Base-by-base conservation (phyloP, 2,113 vertebrate species). In the Hyaena hyaena region DNA sequence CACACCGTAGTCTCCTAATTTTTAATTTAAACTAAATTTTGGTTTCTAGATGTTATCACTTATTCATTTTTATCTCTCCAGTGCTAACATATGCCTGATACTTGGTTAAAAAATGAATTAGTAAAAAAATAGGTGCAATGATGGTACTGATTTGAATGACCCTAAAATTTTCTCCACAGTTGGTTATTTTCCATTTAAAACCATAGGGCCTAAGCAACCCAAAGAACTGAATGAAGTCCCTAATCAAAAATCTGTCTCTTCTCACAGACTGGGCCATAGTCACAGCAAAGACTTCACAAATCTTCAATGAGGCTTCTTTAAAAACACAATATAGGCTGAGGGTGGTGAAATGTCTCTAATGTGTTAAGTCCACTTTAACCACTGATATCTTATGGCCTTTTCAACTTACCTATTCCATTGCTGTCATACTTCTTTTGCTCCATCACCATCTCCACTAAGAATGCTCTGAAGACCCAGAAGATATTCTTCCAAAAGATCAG, bases 171-270 rank as follows among this genome's bases (percentile, higher is more conserved):
- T 83, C 48, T 55, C 23, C 48, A 45, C 28, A 58, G 76, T 90
- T 94, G 53, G 39, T 73, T 65, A 90, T 84, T 95, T 84, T 90
- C 68, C 58, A 84, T 66, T 84, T 90, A 83, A 88, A 82, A 76
- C 17, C 55, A 82, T 35, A 90, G 28, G 21, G 39, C 53, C 24
- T 83, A 83, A 45, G 55, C 65, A 66, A 83, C 23, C 82, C n/a
- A 90, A 55, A 76, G 10, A n/a, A 76, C 68, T n/a, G 17, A 73
- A 53, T 84, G 50, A 90, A 66, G 45, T 74, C 50, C 50, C 50
- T 50, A 50, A 50, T 50, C 68, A 95, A 74, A 74, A 26, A 19
- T 28, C 35, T 94, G 33, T 33, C 53, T 39, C 17, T 45, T 76
- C 45, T 90, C 45, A 76, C 1, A 74, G 63, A 23, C 55, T 83